Percentiles rank a stretch among this genome's conserved stretches.
These are phyloP conservation scores for Gastracanthus pulcherrimus DNA, from an alignment of 2,888 invertebrate genomes.

Conservation along the genomic window DNA sequence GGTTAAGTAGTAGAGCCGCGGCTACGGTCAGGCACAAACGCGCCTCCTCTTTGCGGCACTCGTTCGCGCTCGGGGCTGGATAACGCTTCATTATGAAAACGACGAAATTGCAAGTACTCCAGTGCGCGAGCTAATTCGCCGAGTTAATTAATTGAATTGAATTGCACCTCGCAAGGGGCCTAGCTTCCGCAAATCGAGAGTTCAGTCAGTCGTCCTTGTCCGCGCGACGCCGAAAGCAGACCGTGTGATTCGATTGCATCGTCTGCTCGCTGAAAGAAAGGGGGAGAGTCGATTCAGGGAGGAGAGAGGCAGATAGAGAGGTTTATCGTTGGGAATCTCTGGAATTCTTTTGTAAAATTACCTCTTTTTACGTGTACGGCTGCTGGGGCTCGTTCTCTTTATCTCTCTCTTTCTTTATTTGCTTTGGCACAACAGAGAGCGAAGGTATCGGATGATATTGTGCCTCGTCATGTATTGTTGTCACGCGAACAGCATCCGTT, in stretches of 20 bases:
- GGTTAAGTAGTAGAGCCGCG: neutral
- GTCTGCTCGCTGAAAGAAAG: neutral
- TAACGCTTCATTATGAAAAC: constrained; percentile 4
- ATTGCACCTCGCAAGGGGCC: too few species aligned
- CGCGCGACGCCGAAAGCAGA: neutral
- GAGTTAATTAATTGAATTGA: constrained; percentile 26
- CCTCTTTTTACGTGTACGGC: neutral
- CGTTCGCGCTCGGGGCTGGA: neutral
- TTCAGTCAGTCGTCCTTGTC: constrained; percentile 11
- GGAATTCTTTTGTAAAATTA: constrained; percentile 43
- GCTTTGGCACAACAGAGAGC: neutral
- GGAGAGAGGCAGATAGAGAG: neutral
- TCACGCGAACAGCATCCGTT: too few species aligned
- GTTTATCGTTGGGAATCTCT: neutral
- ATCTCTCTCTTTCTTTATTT: neutral
- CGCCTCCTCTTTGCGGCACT: neutral
- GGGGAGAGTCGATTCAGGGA: neutral
- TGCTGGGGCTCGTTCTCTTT: too few species aligned
- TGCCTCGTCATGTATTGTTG: neutral
- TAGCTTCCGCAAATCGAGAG: neutral
- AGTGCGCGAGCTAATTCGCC: constrained; percentile 4
- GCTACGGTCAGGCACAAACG: neutral
- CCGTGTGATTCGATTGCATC: constrained; percentile 16
- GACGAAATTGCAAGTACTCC: neutral
- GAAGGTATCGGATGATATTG: neutral